Evolutionary conservation across 2,888 invertebrate genomes (phyloP).

Genomic region (Nomada lathburiana): DNA sequence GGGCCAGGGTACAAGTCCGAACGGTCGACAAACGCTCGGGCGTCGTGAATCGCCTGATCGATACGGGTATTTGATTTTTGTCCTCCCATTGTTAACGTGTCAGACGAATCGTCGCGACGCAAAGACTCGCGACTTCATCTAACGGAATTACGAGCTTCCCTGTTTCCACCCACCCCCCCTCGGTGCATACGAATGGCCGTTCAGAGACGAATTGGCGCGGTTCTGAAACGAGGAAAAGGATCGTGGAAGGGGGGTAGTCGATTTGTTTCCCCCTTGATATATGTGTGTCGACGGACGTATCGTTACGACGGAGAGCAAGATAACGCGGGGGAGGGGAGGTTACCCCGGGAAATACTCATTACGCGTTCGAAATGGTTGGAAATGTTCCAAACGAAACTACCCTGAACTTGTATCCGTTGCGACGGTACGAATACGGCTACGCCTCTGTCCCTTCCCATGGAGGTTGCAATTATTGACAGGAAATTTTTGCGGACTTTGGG

Average conservation of each 20-base stretch:
- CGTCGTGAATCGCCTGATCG: not conserved
- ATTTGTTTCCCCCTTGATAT: constrained; percentile 38
- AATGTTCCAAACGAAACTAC: constrained; percentile 62
- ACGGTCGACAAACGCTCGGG: constrained; percentile 1
- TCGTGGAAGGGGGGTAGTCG: constrained; percentile 17
- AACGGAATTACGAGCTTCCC: constrained; percentile 34
- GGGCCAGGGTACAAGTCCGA: not conserved
- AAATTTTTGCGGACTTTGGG: constrained; percentile 46
- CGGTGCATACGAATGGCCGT: constrained; percentile 49
- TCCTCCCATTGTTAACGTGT: not conserved
- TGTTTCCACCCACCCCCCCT: not conserved
- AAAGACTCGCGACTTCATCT: constrained; percentile 28
- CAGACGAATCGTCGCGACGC: not conserved
- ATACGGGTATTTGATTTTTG: not conserved
- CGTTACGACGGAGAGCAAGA: not conserved
- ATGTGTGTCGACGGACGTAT: constrained; percentile 34
- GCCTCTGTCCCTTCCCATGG: not conserved
- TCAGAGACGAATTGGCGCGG: constrained; percentile 19
- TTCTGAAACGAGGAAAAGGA: constrained; percentile 13
- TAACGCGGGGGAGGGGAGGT: not conserved
- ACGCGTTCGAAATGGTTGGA: constrained; percentile 61
- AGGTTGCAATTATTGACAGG: constrained; percentile 16
- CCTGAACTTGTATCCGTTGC: constrained; percentile 45
- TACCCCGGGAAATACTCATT: constrained; percentile 57
- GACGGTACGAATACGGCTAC: constrained; percentile 10